Conservation (phyloP, 2,113 vertebrate genomes). For the Prionailurus bengalensis region DNA sequence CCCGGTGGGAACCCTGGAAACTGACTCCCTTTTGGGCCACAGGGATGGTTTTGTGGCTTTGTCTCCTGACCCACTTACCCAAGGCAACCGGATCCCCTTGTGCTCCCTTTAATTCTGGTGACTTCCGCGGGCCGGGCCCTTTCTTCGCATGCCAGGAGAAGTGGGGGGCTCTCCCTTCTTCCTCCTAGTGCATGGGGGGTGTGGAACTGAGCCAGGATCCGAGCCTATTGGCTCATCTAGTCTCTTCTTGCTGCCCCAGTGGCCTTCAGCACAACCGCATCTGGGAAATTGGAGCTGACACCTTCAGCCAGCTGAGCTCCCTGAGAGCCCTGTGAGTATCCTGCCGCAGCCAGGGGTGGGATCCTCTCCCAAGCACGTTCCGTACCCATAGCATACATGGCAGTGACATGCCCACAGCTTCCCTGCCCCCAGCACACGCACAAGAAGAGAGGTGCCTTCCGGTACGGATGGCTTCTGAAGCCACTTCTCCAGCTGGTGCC, state of each 20-base stretch:
- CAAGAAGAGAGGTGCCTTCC: no score
- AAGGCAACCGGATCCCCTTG: slow-evolving; percentile 71
- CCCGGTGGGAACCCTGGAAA: slow-evolving; percentile 73
- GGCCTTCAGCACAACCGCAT: slow-evolving; percentile 96
- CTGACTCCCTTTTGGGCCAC: slow-evolving; percentile 60
- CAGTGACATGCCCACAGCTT: not conserved
- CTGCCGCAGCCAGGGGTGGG: not conserved
- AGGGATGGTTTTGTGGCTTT: slow-evolving; percentile 67
- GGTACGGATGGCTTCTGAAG: not conserved
- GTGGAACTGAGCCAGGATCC: not conserved
- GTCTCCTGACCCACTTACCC: slow-evolving; percentile 71
- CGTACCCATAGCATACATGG: not conserved
- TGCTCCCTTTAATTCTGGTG: slow-evolving; percentile 52
- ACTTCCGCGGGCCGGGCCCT: slow-evolving; percentile 62
- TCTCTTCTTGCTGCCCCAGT: slow-evolving; percentile 87
- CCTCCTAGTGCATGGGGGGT: not conserved
- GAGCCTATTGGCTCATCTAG: slow-evolving; percentile 69
- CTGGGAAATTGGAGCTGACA: slow-evolving; percentile 91
- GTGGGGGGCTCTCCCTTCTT: slow-evolving; percentile 53
- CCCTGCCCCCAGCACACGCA: not conserved
- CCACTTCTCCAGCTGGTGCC: not conserved
- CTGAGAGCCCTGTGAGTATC: slow-evolving; percentile 94
- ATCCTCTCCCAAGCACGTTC: not conserved
- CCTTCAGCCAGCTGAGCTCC: slow-evolving; percentile 93
- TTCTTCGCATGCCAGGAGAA: slow-evolving; percentile 64